phyloP scores from a whole-genome alignment of 2,797 vertebrate genomes.

The Chloroceryle amazona region DNA sequence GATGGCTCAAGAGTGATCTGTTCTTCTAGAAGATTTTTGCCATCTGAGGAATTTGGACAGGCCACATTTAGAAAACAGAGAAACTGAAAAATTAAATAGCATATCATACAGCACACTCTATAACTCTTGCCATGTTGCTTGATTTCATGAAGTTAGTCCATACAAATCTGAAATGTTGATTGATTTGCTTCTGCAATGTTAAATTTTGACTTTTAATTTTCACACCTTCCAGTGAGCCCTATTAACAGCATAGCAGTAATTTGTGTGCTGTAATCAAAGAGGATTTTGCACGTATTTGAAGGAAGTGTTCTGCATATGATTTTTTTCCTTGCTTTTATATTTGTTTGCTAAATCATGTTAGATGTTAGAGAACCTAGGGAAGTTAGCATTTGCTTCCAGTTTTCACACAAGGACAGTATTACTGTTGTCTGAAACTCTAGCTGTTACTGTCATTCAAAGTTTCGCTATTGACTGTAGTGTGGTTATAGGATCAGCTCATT shows the following conservation, averaged over 20 bases:
- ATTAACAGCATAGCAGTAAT: neutral
- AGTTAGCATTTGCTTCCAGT: neutral
- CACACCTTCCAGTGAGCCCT: neutral
- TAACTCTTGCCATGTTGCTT: neutral
- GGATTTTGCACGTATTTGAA: neutral
- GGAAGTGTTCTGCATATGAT: neutral
- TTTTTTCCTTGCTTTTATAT: neutral
- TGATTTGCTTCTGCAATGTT: slow-evolving; percentile 20
- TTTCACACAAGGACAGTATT: neutral
- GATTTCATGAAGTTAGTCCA: slow-evolving; percentile 7
- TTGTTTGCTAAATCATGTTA: neutral
- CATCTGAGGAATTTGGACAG: neutral
- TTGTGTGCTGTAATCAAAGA: neutral
- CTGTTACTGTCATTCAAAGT: neutral
- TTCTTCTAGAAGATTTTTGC: slow-evolving; percentile 1
- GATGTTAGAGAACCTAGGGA: neutral
- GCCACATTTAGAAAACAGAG: neutral
- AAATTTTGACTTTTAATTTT: slow-evolving; percentile 34
- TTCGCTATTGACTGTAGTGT: neutral
- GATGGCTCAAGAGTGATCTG: neutral
- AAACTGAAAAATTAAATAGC: neutral
- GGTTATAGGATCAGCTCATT: neutral
- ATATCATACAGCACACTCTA: neutral
- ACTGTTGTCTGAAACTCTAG: neutral
- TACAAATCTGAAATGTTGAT: slow-evolving; percentile 6